A percentile compares a stretch with the other conserved stretches of the same genome.
Evolutionary conservation across 2,888 invertebrate genomes (phyloP).

Genomic region (Acrobasis repandana): DNA sequence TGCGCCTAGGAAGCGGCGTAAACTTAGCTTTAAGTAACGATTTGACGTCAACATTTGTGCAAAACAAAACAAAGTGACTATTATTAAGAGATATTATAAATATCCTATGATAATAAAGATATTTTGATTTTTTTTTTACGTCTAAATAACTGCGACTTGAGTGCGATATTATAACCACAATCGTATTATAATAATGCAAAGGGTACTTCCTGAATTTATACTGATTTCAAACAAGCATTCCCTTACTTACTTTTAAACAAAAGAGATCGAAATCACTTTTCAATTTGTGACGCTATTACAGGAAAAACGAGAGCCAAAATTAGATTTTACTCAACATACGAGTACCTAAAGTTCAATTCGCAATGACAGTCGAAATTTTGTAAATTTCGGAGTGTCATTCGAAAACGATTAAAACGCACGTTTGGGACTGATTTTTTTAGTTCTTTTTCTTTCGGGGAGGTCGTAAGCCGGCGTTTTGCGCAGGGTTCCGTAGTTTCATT

Average conservation of each 20-base stretch:
- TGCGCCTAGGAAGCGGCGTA: too few species aligned
- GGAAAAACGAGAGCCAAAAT: not conserved
- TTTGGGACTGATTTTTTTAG: constrained; percentile 40
- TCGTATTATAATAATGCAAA: too few species aligned
- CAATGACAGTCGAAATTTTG: constrained; percentile 8
- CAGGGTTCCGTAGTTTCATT: constrained; percentile 21
- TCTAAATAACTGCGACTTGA: too few species aligned
- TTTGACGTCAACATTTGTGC: too few species aligned
- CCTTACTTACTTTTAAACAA: constrained; percentile 1
- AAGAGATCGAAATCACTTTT: constrained; percentile 9
- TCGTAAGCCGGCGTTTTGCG: constrained; percentile 25
- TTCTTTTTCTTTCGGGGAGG: constrained; percentile 34
- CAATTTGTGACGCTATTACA: constrained; percentile 16
- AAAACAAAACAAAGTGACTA: too few species aligned
- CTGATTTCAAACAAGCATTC: not conserved
- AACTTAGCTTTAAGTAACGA: too few species aligned
- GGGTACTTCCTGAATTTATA: not conserved
- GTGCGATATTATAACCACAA: too few species aligned
- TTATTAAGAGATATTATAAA: too few species aligned
- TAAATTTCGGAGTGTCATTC: constrained; percentile 30
- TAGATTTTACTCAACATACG: not conserved
- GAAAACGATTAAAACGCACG: constrained; percentile 49
- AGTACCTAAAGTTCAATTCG: constrained; percentile 7
- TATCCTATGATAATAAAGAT: too few species aligned
- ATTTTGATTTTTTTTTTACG: too few species aligned